Base-by-base conservation (phyloP, 2,113 vertebrate species). In the Motacilla alba region DNA sequence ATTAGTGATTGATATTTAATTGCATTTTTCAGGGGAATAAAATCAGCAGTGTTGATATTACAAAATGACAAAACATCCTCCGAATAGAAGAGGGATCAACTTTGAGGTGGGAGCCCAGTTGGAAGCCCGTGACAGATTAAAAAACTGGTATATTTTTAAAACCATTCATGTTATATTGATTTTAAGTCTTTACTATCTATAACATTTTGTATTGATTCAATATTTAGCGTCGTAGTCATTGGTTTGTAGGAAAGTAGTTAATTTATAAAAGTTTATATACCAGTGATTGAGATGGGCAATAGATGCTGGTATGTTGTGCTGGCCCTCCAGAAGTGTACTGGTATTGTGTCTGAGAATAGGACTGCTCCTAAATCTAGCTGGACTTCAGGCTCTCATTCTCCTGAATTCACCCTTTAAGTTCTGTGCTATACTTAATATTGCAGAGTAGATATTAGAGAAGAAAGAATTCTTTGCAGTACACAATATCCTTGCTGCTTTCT, bases 41-140 rank as follows among this genome's bases (percentile, higher is more conserved):
- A 98, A 97, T 97, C 97, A 98, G 96, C 97, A 96, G 96, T 79
- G 95, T 97, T 98, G 98, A 95, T 98, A 97, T 98, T 97, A 98
- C 98, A 98, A 98, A 98, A 99, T 99, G 99, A 99, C 98, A 98
- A 99, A 99, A 98, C 99, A 99, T 95, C 99, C 99, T 95, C 99
- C 99, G 73, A 98, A 99, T 97, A 98, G 99, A 97, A 98, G 98
- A 97, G 99, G 99, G 95, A 99, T 99, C 97, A 98, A 97, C 95
- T 99, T 99, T 97, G 98, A 99, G 98, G 98, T 99, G 92, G 99
- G 99, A 98, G 99, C 99, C 97, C 98, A 99, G 94, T 98, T 99
- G 95, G 99, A 99, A 98, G 99, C 99, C 74, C 98, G 99, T 95
- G 99, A 99, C 98, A 98, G 98, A 94, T 99, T 99, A 96, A 99